Evolutionary conservation across 1,140 invertebrate species (phyloP), one percentile per base, ranked within the genome.

Genomic region (Drosophila orena): DNA sequence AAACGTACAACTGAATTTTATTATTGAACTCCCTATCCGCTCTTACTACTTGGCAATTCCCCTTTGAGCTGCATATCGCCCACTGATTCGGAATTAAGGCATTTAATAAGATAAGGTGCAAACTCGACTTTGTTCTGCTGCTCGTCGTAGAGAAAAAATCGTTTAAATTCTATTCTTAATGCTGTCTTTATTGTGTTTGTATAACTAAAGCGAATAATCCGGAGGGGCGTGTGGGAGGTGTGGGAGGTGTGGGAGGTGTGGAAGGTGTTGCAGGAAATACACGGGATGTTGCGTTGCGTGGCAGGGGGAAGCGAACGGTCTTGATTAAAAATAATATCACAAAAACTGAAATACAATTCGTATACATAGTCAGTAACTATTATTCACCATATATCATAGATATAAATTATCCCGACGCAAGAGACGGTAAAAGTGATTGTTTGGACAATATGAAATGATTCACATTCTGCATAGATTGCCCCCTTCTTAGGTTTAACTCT

Each of bases 271-370:
- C 49, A 66, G 64, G 66, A 27, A 15, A 49, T 22, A 20, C 12
- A 22, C 6, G 7, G 43, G 57, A 7, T 35, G 1, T n/a, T 12
- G 30, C 20, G 40, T 62, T 30, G n/a, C 42, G 50, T 37, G 65
- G 58, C 49, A 76, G 54, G 79, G 72, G 83, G 83, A 86, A 86
- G 79, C 83, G 15, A 81, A 81, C 44, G 66, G 75, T 50, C 37
- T 75, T 47, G 61, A 62, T 84, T 88, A 88, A 50, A 86, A 86
- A 86, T 86, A 86, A 86, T 86, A 86, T 86, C 83, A 86, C 83
- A 86, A 88, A 83, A 86, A 86, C 81, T 88, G 61, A 86, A 86
- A 83, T 88, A 88, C 62, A 86, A 86, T 79, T 86, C 79, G 83
- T 86, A 86, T 83, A 88, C 78, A 62, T 77, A 77, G 37, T 42